Conservation (phyloP, 2,113 vertebrate genomes). For the Gymnogyps californianus region DNA sequence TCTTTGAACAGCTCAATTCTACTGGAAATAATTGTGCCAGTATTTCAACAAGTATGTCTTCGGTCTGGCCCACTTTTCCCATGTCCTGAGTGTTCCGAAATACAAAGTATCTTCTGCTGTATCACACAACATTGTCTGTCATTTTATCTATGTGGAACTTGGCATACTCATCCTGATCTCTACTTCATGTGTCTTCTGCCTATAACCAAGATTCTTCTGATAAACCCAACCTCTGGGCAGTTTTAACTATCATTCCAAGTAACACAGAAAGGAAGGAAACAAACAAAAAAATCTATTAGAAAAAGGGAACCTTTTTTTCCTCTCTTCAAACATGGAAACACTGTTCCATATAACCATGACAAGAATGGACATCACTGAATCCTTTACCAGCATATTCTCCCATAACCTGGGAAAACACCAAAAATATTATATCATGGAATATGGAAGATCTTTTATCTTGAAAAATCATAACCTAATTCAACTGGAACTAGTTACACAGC, state of each 20-base stretch:
- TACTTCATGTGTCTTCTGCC: rapidly evolving
- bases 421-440: neutral
- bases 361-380: rapidly evolving
- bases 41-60: neutral
- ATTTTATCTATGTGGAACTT: neutral
- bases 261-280: neutral
- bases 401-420: neutral
- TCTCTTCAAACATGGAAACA: neutral
- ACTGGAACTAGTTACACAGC: neutral
- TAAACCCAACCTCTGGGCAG: neutral
- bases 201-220: neutral
- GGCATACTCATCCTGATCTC: neutral
- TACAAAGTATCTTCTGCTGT: neutral
- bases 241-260: neutral
- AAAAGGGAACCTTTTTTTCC: rapidly evolving
- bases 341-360: neutral
- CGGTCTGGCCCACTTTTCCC: neutral
- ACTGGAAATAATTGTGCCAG: neutral
- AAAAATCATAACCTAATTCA: neutral
- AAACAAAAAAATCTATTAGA: neutral
- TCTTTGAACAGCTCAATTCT: neutral
- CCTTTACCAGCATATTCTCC: neutral
- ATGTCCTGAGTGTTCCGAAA: neutral
- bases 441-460: neutral
- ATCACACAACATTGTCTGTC: neutral